Conservation (phyloP, 1,140 invertebrate species). For the Maconellicoccus hirsutus region DNA sequence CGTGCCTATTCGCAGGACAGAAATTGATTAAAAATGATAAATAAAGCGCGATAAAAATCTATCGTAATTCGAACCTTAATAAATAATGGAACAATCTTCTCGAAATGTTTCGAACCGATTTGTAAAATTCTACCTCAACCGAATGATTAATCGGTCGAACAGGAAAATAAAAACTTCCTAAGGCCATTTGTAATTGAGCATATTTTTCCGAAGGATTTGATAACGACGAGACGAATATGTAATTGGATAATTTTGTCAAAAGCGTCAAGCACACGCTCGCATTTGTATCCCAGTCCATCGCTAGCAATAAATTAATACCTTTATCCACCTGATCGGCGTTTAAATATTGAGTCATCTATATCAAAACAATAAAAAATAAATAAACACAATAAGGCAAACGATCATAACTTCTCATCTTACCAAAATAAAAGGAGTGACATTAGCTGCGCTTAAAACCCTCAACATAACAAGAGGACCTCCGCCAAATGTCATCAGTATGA, state of each 20-base stretch:
- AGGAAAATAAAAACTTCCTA: constrained; percentile 58
- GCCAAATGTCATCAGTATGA: neutral
- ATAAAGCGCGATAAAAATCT: too few species aligned
- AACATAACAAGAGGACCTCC: neutral
- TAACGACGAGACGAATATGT: constrained; percentile 47
- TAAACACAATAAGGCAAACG: too few species aligned
- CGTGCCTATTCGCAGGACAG: constrained; percentile 54
- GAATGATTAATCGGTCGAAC: constrained; percentile 48
- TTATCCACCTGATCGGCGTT: constrained; percentile 48
- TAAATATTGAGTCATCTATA: constrained; percentile 48
- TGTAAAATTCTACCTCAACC: constrained; percentile 55
- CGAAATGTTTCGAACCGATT: constrained; percentile 59
- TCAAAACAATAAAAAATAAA: neutral
- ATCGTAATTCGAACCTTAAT: constrained; percentile 42
- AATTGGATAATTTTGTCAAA: constrained; percentile 56
- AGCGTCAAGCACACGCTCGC: constrained; percentile 52
- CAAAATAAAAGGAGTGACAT: neutral
- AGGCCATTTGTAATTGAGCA: constrained; percentile 52
- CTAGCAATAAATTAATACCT: constrained; percentile 53
- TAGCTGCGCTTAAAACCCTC: neutral
- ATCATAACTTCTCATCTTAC: too few species aligned
- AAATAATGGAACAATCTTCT: constrained; percentile 67
- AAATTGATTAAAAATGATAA: too few species aligned
- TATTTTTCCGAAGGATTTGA: constrained; percentile 51
- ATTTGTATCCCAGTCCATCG: constrained; percentile 59